Base-by-base conservation (phyloP, 1,140 invertebrate species). In the Cotesia glomerata region DNA sequence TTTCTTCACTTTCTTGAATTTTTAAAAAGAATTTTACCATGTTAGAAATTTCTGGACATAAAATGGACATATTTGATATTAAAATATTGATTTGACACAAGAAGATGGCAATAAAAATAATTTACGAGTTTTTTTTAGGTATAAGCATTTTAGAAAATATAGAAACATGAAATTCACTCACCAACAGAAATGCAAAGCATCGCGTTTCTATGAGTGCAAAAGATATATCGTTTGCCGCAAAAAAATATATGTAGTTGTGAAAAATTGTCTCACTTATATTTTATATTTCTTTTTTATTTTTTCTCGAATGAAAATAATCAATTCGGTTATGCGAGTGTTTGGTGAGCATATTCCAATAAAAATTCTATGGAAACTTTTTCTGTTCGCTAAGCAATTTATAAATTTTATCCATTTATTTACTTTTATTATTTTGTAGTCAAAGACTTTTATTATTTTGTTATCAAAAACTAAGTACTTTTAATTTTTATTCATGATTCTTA, bases 171-270 rank as follows among this genome's bases (percentile, higher is more conserved):
- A 45, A 45, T 45, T 45, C 39, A 45, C 39, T 45, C 39, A 64
- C 14, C 18, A 58, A 67, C 66, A 54, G 51, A 73, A 71, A 62
- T 66, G 69, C 34, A 68, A 71, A 74, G 71, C 64, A 51, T 64
- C 73, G 71, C 64, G 69, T 74, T 11, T 56, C 52, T 52, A 63
- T 34, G 51, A 52, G 54, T 56, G 49, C 52, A 45, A 45, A 45
- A 45, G 39, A 45, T 45, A 45, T 45, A 45, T 45, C 39, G 39
- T 52, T 72, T 51, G 65, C 35, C 34, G 66, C 64, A 54, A 34
- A 59, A 26, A 66, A 39, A 72, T 72, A 64, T 72, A 72, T 72
- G 32, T 11, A 45, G 58, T 65, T 52, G 39, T n/a, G 39, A 45
- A 45, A 66, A 65, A 72, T 58, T 72, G 62, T 72, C 51, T 72